Conservation (phyloP, 1,140 invertebrate genomes). For the Pogonognathellus flavescens region DNA sequence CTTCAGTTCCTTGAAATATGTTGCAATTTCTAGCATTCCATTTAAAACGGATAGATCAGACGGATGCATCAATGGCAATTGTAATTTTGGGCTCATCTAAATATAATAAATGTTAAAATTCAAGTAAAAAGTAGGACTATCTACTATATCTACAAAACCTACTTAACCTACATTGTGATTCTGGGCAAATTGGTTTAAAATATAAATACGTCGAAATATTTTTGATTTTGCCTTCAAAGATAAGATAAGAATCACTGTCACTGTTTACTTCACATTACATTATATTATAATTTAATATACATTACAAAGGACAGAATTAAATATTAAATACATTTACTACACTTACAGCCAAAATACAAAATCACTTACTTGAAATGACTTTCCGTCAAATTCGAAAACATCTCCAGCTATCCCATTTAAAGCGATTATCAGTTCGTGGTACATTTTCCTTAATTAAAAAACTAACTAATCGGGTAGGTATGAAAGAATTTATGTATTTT, state of each 20-base stretch:
- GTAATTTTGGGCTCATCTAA: slow-evolving; percentile 47
- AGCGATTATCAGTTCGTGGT: slow-evolving; percentile 64
- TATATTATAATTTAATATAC: not conserved
- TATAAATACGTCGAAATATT: too few relatives aligned
- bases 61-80: slow-evolving; percentile 61
- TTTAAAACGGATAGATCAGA: slow-evolving; percentile 56
- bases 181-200: too few relatives aligned
- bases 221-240: too few relatives aligned
- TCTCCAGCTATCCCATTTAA: slow-evolving; percentile 62
- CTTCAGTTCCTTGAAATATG: slow-evolving; percentile 52
- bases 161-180: too few relatives aligned
- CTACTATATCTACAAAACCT: too few relatives aligned
- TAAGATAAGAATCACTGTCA: too few relatives aligned
- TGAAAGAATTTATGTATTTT: too few relatives aligned
- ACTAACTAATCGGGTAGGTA: too few relatives aligned
- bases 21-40: slow-evolving; percentile 63
- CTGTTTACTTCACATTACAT: too few relatives aligned
- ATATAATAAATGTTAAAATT: too few relatives aligned
- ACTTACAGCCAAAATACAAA: slow-evolving; percentile 13
- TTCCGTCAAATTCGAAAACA: slow-evolving; percentile 58
- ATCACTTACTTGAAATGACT: not conserved
- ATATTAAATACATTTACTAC: not conserved
- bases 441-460: slow-evolving; percentile 52
- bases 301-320: not conserved
- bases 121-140: too few relatives aligned